phyloP scores from a whole-genome alignment of 2,888 invertebrate genomes.

The Acanthacorydalis orientalis region DNA sequence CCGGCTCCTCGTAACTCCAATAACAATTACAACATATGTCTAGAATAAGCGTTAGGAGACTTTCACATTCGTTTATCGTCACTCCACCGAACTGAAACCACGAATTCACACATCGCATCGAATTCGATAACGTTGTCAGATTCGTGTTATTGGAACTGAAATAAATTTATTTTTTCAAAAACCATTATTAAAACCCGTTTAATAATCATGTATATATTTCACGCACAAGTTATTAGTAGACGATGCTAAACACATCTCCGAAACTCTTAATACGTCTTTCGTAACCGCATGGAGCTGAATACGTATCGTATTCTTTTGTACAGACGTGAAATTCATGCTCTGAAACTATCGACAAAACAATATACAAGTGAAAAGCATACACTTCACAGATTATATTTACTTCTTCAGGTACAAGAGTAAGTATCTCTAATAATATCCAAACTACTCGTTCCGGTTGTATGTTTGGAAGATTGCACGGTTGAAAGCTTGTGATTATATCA shows the following conservation, averaged over 20 bases:
- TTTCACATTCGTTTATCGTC: conserved; percentile 22
- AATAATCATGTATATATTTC: background rate
- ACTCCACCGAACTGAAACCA: conserved; percentile 45
- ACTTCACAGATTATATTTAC: conserved; percentile 31
- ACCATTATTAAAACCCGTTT: too few species aligned
- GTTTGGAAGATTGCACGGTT: conserved; percentile 35
- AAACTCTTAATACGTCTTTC: conserved; percentile 26
- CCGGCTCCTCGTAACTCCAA: conserved; percentile 25
- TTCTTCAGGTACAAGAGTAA: conserved; percentile 79
- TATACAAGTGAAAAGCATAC: conserved; percentile 2
- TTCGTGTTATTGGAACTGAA: conserved; percentile 24
- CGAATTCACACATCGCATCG: conserved; percentile 35
- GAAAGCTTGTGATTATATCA: conserved; percentile 42
- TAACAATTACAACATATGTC: conserved; percentile 26
- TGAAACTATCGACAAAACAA: conserved; percentile 22
- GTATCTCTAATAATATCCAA: conserved; percentile 61
- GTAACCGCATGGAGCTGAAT: conserved; percentile 26
- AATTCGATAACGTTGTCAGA: conserved; percentile 33
- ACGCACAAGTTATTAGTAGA: conserved; percentile 15
- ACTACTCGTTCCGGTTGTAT: conserved; percentile 40
- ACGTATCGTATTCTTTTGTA: conserved; percentile 24
- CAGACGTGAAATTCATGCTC: conserved; percentile 25
- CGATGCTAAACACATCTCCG: conserved; percentile 25
- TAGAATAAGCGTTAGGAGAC: conserved; percentile 21
- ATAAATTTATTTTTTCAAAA: too few species aligned